Evolutionary conservation across 2,888 invertebrate genomes (phyloP).

Genomic region (Latrodectus hesperus): DNA sequence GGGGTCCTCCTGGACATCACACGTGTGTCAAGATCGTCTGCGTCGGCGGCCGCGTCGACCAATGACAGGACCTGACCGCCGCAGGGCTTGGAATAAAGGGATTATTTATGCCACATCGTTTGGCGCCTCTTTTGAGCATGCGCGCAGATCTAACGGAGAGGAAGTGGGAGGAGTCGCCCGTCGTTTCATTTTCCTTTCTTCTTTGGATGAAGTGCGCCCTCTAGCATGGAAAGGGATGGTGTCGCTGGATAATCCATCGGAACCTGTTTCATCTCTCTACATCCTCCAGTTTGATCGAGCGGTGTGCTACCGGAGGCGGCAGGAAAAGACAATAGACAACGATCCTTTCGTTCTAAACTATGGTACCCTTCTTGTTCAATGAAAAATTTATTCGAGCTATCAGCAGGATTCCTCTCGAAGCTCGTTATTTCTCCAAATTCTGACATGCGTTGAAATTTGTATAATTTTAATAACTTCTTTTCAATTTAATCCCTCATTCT

Average conservation of each 20-base stretch:
- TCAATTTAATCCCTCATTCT: too few relatives aligned
- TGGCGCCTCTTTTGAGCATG: conserved; percentile 42
- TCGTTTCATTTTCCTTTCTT: conserved; percentile 43
- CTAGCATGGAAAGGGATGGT: conserved; percentile 31
- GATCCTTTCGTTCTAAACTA: neutral
- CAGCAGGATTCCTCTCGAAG: too few relatives aligned
- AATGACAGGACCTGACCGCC: conserved; percentile 65
- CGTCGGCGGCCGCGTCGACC: conserved; percentile 62
- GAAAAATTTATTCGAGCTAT: too few relatives aligned
- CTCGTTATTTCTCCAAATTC: too few relatives aligned
- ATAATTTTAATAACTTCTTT: too few relatives aligned
- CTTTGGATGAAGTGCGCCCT: conserved; percentile 33
- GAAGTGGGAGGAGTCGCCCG: conserved; percentile 59
- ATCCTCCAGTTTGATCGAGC: conserved; percentile 51
- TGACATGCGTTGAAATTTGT: too few relatives aligned
- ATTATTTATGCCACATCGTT: conserved; percentile 68
- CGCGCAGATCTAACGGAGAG: conserved; percentile 39
- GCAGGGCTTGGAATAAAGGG: conserved; percentile 67
- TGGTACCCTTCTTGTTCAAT: neutral
- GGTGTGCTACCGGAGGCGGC: conserved; percentile 8
- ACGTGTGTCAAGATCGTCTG: conserved; percentile 62
- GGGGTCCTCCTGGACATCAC: conserved; percentile 34
- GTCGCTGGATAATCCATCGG: conserved; percentile 31
- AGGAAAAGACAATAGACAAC: neutral
- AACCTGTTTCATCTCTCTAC: conserved; percentile 33